Base-by-base conservation (phyloP, 2,888 invertebrate genomes). In the Hoplodrina ambigua region DNA sequence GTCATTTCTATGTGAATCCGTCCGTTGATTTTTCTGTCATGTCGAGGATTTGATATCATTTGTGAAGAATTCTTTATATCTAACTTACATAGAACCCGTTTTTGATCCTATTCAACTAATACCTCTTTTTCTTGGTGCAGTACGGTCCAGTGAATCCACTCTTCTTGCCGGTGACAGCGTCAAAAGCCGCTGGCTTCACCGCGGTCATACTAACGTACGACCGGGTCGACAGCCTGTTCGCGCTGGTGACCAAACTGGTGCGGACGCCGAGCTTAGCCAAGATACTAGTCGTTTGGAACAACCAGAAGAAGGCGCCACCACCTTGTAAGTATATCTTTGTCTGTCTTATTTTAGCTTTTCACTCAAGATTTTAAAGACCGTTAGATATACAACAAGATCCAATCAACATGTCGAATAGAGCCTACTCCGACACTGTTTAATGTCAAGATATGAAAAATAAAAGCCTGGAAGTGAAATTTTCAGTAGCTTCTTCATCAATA, bases 161-260 rank as follows among this genome's bases (percentile, higher is more conserved):
- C 41, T 98, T 99, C 93, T 96, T 99, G 85, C 99, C 99, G 0
- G 96, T 98, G 62, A 98, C 98, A 44, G 98, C 98, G 4, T 97
- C 98, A 0, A 98, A 98, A 88, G 97, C 97, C 7, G 97, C 98
- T 80, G 99, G 99, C 70, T 99, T 99, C 94, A 99, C 99, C 3
- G 99, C 99, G 30, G 99, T 99, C 81, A 98, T 99, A 87, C 96
- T 99, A 79, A 99, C 99, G 0, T 99, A 98, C 88, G 99, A 99
- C 93, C 96, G 99, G 72, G 96, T 99, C 25, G 98, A 98, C 81
- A 98, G 98, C 89, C 96, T 99, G 61, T 99, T 98, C 93, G 96
- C 97, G 56, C 96, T 99, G 13, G 98, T 99, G 73, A 97, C 97
- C 85, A 98, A 98, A 92, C 96, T 99, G 67, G 97, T 98, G 4